Evolutionary conservation across 2,113 vertebrate genomes (phyloP).

Genomic region (rat (Rattus norvegicus)): GRCr8 NC_086020.1:131664001-131664500

Average conservation of each 20-base stretch:
- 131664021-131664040: not conserved
- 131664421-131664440: not conserved
- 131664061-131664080: not conserved
- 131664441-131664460: not conserved
- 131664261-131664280: too few relatives aligned
- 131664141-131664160: too few relatives aligned
- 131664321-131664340: not conserved
- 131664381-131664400: not conserved
- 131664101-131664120: too few relatives aligned
- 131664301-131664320: not conserved
- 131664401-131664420: not conserved
- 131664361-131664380: not conserved
- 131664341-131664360: not conserved
- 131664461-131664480: not conserved
- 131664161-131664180: not conserved
- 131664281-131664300: too few relatives aligned
- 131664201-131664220: not conserved
- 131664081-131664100: not conserved
- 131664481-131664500: not conserved
- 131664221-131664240: not conserved
- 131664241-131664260: too few relatives aligned
- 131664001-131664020: not conserved
- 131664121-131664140: not conserved
- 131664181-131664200: not conserved
- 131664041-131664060: not conserved